phyloP scores from a whole-genome alignment of 2,113 vertebrate species.

The Oncorhynchus clarkii region DNA sequence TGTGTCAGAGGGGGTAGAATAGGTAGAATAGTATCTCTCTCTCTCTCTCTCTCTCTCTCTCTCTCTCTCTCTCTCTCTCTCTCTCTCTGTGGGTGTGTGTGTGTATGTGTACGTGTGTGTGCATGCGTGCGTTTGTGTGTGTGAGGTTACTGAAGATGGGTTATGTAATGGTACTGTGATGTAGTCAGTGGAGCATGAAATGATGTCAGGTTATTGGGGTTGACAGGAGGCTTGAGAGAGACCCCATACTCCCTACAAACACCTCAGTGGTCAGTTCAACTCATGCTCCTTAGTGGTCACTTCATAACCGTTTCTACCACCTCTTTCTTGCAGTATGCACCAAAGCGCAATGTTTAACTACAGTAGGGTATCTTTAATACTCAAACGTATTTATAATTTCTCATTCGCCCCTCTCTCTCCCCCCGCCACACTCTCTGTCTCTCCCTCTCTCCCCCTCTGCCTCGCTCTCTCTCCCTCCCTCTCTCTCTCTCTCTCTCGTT shows the following conservation, averaged over 20 bases:
- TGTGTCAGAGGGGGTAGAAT: too few relatives aligned
- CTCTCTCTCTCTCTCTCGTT: neutral
- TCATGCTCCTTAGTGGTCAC: too few relatives aligned
- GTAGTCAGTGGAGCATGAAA: neutral
- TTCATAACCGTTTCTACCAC: too few relatives aligned
- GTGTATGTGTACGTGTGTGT: neutral
- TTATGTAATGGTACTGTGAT: neutral
- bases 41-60: too few relatives aligned
- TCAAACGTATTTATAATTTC: too few relatives aligned
- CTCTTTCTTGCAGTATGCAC: too few relatives aligned
- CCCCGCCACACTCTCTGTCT: too few relatives aligned
- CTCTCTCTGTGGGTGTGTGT: neutral
- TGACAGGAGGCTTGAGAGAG: neutral
- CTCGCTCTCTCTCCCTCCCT: neutral
- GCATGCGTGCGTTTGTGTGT: neutral
- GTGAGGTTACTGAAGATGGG: neutral
- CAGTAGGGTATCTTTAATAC: too few relatives aligned
- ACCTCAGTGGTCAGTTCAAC: neutral
- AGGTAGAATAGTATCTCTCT: too few relatives aligned
- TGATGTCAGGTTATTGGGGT: neutral
- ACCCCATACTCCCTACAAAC: neutral
- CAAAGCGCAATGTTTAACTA: too few relatives aligned
- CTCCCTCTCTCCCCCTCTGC: neutral
- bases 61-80: too few relatives aligned
- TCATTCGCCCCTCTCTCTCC: too few relatives aligned